These are phyloP conservation scores for Oasisia sp. DNA, from an alignment of 2,888 invertebrate genomes.

Conservation along the genomic window DNA sequence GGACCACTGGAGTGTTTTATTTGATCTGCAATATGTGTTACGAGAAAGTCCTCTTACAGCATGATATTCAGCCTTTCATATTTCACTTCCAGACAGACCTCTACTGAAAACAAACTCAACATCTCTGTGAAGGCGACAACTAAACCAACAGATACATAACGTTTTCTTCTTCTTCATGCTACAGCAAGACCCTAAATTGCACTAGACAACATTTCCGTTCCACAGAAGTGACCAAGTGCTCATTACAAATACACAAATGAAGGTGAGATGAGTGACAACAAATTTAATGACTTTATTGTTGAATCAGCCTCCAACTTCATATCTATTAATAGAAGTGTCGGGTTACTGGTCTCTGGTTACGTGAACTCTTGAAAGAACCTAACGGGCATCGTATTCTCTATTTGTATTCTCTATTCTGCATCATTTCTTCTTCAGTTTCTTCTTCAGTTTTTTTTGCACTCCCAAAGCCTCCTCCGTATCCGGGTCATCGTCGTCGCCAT, in stretches of 20 bases:
- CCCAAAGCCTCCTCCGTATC: constrained; percentile 60
- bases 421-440: constrained; percentile 32
- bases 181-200: too few relatives aligned
- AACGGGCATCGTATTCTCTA: not conserved
- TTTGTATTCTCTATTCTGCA: not conserved
- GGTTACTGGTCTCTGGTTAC: not conserved
- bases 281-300: not conserved
- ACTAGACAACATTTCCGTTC: too few relatives aligned
- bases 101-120: too few relatives aligned
- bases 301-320: not conserved
- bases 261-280: not conserved
- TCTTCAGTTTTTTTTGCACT: constrained; percentile 57
- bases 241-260: not conserved
- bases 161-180: too few relatives aligned
- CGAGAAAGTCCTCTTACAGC: too few relatives aligned
- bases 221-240: not conserved
- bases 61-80: too few relatives aligned
- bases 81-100: too few relatives aligned
- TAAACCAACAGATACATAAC: too few relatives aligned
- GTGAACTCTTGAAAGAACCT: not conserved
- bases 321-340: not conserved
- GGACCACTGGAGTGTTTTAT: too few relatives aligned
- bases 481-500: constrained; percentile 50
- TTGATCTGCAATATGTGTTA: too few relatives aligned
- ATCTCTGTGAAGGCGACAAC: too few relatives aligned